Base-by-base conservation (phyloP, 2,888 invertebrate species). In the Thymelicus sylvestris region DNA sequence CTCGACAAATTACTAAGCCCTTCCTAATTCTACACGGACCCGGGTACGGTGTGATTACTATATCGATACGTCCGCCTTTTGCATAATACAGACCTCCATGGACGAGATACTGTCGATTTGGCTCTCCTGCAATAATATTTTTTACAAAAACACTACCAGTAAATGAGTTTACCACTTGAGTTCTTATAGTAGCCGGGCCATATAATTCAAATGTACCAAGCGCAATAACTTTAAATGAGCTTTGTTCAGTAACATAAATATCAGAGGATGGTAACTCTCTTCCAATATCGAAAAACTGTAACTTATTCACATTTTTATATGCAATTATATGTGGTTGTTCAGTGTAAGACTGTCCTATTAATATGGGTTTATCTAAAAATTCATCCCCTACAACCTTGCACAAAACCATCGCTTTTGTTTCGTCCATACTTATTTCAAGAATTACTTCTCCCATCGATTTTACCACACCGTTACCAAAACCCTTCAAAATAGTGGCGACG, bases 331-430 rank as follows among this genome's bases (percentile, higher is more conserved):
- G 74, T 4, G 76, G 69, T 52, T 75, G 76, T 62, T 77, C 78
- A 4, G 78, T 74, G 52, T 65, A 78, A 1, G 74, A 65, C 47
- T 76, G 76, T 0, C 76, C 76, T 31, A 77, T 73, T 10, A 78
- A 48, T 8, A 78, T 8, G 15, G 74, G 60, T 50, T 65, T 74
- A 1, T 77, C 76, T 38, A 79, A 66, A 6, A 73, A 71, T 4
- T 67, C 39, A 59, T 78, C 76, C 15, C 55, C 48, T 0, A 77
- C 77, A 8, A 78, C 73, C 7, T 61, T 71, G 52, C 75, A 77
- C 1, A 24, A 10, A 13, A 76, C 76, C 1, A 39, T 50, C 7
- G 76, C 76, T 1, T 38, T 13, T 4, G 75, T 75, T 7, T 62
- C 73, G 60, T 76, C 76, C 12, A 75, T 61, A 1, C 12, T 52